Base-by-base conservation (phyloP, 2,113 vertebrate genomes). In the Pluvialis apricaria region DNA sequence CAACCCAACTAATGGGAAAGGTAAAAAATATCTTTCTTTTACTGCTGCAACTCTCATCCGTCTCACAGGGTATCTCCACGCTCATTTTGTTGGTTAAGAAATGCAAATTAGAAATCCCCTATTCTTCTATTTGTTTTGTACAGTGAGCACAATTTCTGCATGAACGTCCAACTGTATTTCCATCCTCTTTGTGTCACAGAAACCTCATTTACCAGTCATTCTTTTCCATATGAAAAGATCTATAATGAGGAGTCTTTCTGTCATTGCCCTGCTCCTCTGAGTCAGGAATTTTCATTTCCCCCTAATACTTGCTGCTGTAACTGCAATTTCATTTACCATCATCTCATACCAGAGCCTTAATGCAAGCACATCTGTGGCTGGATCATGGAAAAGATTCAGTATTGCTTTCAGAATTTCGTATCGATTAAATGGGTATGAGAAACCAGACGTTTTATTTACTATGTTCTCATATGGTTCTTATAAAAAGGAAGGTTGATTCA, bases 201-300 rank as follows among this genome's bases (percentile, higher is more conserved):
- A 97, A 96, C 94, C 89, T 96, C 96, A 97, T 97, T 97, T 97
- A 92, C 95, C 85, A 97, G 89, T 87, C 94, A 97, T 97, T 97
- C 97, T 97, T 97, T 93, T 94, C 71, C 92, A 88, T 65, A 88
- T 96, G 97, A 97, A 96, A 96, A 94, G 96, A 97, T 95, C 96
- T 79, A 81, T 97, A 97, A 97, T 96, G 96, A 97, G 79, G 93
- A 97, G 96, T 93, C 94, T 96, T 97, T 97, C 96, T 95, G 96
- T 95, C 96, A 96, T 95, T 95, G 95, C 96, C 96, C 97, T 93
- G 80, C 94, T 95, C 91, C 91, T 90, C 97, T 95, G 95, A 95
- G 96, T 97, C 96, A 97, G 94, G 95, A 94, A 88, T 96, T 95
- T 96, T 96, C 89, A 95, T 93, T 95, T 96, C 87, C 95, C 93